These are phyloP conservation scores for Thunnus albacares DNA, from an alignment of 2,797 vertebrate genomes.

Conservation along the genomic window DNA sequence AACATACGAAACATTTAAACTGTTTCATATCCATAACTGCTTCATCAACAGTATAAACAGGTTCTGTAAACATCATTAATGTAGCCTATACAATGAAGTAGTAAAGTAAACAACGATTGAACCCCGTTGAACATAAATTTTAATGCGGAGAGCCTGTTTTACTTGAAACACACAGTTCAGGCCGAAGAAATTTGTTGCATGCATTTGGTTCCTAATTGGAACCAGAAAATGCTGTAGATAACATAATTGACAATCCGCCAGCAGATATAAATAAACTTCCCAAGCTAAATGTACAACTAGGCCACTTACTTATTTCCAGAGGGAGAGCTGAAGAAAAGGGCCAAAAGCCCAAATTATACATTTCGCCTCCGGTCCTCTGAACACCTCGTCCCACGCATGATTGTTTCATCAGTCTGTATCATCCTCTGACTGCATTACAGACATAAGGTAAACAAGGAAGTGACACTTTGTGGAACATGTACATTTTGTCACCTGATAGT, in stretches of 20 bases:
- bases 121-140: slow-evolving; percentile 31
- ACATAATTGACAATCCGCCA: slow-evolving; percentile 53
- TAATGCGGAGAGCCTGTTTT: slow-evolving; percentile 32
- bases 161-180: slow-evolving; percentile 29
- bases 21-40: neutral
- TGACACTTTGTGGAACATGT: neutral
- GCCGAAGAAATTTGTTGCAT: slow-evolving; percentile 23
- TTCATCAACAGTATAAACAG: slow-evolving; percentile 21
- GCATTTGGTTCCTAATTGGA: slow-evolving; percentile 36
- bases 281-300: slow-evolving; percentile 48
- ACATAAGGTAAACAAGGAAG: slow-evolving; percentile 5
- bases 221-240: slow-evolving; percentile 34
- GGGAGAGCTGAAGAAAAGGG: slow-evolving; percentile 37
- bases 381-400: slow-evolving; percentile 4
- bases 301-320: slow-evolving; percentile 51
- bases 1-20: neutral
- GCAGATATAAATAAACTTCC: slow-evolving; percentile 61
- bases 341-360: slow-evolving; percentile 33
- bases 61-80: slow-evolving; percentile 50
- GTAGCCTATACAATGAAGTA: neutral
- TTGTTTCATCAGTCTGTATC: slow-evolving; percentile 13
- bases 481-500: slow-evolving; percentile 19
- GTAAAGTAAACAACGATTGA: slow-evolving; percentile 30
- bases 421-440: neutral
- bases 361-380: slow-evolving; percentile 22